Evolutionary conservation across 2,797 vertebrate genomes (phyloP), one percentile per base, ranked within the genome.

Genomic region (Myripristis murdjan): DNA sequence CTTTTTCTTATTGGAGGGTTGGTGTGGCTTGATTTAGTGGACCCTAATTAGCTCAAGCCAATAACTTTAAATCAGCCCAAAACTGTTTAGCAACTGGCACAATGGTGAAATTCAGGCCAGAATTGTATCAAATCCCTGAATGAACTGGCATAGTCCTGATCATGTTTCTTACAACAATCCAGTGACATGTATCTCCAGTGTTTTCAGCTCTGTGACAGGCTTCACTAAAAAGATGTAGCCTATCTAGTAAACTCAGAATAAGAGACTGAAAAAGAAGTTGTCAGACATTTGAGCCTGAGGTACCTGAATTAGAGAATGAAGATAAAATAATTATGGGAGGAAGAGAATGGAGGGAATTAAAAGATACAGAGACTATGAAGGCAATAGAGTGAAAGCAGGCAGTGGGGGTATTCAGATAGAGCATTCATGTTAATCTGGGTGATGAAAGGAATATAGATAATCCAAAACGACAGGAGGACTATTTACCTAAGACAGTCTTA

Each of bases 371-470:
- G 56, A 11, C 15, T 37, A n/a, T n/a, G n/a, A n/a, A n/a, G 62
- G 56, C 52, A 48, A 58, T 54, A 72, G 48, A 67, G 52, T 83
- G 62, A 66, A 80, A 67, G 75, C 56, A 31, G 46, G 48, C 65
- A 60, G 79, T 79, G 48, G 64, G 60, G 64, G 79, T 57, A 46
- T 78, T 80, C 69, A 59, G 61, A 54, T 28, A 74, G 67, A 85
- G 68, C 60, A 61, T 75, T 89, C 73, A 43, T 57, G 56, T 67
- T 85, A 85, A 89, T 90, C 76, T 72, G 70, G 53, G 20, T 60
- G 76, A 84, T 77, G 67, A 86, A 87, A 77, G 63, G 61, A 81
- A 67, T 44, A 70, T 44, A 66, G 73, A 68, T 88, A 77, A 90
- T 87, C 80, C 75, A 59, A 37, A 76, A 68, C 53, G 80, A 57